Percentiles rank a stretch among this genome's conserved stretches.
phyloP scores from a whole-genome alignment of 2,113 vertebrate genomes.

The Myrmecophaga tridactyla region DNA sequence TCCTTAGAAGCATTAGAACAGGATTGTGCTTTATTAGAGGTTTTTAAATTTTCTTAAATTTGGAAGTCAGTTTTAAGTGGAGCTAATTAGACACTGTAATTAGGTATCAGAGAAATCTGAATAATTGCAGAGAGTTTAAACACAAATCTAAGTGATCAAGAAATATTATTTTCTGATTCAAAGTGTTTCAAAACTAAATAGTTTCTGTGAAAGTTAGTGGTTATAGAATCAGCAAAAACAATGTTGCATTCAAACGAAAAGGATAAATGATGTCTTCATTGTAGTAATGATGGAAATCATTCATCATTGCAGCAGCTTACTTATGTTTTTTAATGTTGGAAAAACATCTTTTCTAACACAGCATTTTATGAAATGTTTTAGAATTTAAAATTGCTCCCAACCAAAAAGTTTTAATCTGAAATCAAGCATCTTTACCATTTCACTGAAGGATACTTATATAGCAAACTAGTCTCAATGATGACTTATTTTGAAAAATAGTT shows the following conservation, averaged over 20 bases:
- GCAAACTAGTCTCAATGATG: neutral
- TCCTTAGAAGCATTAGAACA: neutral
- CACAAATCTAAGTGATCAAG: neutral
- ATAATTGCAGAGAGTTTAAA: neutral
- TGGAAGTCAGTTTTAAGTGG: neutral
- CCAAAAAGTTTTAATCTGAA: neutral
- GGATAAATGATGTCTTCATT: neutral
- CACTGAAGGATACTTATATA: constrained; percentile 29
- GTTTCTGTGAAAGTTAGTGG: neutral
- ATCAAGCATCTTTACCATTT: neutral
- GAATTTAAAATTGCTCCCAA: neutral
- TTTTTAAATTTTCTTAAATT: neutral
- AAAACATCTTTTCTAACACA: neutral
- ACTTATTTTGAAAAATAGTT: constrained; percentile 24
- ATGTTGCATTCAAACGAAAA: neutral
- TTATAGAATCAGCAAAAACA: neutral
- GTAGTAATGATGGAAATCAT: neutral
- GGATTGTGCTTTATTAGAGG: neutral
- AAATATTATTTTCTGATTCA: constrained; percentile 12
- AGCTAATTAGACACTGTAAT: neutral
- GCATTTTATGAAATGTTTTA: neutral
- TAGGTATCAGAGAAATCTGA: neutral
- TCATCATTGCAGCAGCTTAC: neutral
- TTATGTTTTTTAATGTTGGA: neutral
- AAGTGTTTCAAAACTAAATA: neutral